Base-by-base conservation (phyloP, 2,888 invertebrate species). In the Lamproptera curius region DNA sequence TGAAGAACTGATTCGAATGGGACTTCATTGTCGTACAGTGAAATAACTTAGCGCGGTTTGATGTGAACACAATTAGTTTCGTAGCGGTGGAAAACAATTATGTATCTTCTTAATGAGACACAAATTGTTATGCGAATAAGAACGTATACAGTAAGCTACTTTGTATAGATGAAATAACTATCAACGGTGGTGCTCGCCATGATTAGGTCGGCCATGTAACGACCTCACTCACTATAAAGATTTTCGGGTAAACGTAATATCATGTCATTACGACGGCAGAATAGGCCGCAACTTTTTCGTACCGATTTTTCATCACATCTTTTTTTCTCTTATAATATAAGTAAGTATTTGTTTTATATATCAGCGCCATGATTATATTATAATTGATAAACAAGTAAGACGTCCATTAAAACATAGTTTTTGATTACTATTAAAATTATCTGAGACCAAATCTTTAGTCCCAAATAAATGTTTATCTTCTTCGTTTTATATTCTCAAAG, bases 241-340 rank as follows among this genome's bases (percentile, higher is more conserved):
- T 79, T 80, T 84, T 83, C 80, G 80, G 81, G 81, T 80, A 78
- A 79, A 78, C 72, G 82, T 82, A 84, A 86, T 85, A 85, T 76
- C 69, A 70, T 64, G 78, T 77, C 80, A 79, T 85, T 85, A 76
- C 74, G 74, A 76, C 84, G 80, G 84, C 82, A 83, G 84, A 75
- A 80, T 70, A 72, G 67, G 68, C 74, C 48, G 40, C 47, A 65
- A 42, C 39, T 44, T 36, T 38, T 23, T 41, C 56, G 61, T 60
- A 57, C 59, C 59, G 55, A 31, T 46, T 46, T 39, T 39, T 53
- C 49, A 36, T 43, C 39, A 34, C 13, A 16, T 28, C 31, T 23
- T 39, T 40, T 43, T 43, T 35, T 35, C 33, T 39, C 26, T 14
- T 39, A 16, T 11, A 33, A 33, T 26, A 4, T 16, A 6, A 0